Base-by-base conservation (phyloP, 2,888 invertebrate species). In the Dendrolimus pini region DNA sequence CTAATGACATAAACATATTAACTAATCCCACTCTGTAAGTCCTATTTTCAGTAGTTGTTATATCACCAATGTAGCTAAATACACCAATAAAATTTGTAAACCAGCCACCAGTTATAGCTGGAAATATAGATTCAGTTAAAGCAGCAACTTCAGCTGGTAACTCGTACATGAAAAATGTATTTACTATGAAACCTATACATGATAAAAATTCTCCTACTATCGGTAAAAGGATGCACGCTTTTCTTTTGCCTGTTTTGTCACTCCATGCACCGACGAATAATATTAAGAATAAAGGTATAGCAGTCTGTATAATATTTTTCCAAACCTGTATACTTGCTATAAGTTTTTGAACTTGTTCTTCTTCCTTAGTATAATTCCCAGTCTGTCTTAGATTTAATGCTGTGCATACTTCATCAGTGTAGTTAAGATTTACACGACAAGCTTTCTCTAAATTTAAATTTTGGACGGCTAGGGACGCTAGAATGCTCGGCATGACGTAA, bases 31-130 rank as follows among this genome's bases (percentile, higher is more conserved):
- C 95, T 67, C 97, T 90, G 18, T 96, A 89, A 0, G 97, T 97
- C 66, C 97, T 92, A 56, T 94, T 94, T 75, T 96, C 95, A 57
- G 93, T 92, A 0, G 95, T 94, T 1, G 97, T 96, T 12, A 97
- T 94, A 73, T 97, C 97, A 53, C 95, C 95, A 56, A 97, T 94
- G 77, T 97, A 97, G 81, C 96, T 96, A 83, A 97, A 96, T 57
- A 96, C 94, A 12, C 96, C 96, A 92, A 96, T 95, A 69, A 96
- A 94, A 93, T 96, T 96, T 13, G 96, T 96, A 77, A 95, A 96
- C 96, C 96, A 96, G 7, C 96, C 96, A 9, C 96, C 95, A 1
- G 96, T 95, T 1, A 96, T 81, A 0, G 96, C 96, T 0, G 96
- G 96, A 76, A 96, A 96, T 59, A 96, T 86, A 0, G 95, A 93